A percentile compares a stretch with the other conserved stretches of the same genome.
phyloP scores from a whole-genome alignment of 2,888 invertebrate genomes.

The Heliconius cydno region DNA sequence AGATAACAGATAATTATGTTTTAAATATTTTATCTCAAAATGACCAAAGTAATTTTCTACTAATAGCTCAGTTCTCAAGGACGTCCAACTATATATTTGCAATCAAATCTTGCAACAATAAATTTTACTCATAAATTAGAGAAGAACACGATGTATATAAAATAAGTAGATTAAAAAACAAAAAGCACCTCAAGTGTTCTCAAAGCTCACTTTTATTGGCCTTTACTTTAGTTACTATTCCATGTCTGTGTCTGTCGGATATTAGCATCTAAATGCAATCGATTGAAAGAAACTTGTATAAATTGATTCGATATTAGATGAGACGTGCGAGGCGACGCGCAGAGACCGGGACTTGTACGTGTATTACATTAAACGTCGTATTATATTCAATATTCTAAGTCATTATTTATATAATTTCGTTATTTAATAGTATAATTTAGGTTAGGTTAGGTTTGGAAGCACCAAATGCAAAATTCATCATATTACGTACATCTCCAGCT shows the following conservation, averaged over 20 bases:
- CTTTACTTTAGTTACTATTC: neutral
- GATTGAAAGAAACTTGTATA: neutral
- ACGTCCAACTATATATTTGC: too few species aligned
- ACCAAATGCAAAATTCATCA: too few species aligned
- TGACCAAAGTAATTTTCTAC: neutral
- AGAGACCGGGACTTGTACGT: too few species aligned
- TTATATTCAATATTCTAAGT: too few species aligned
- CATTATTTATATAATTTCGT: too few species aligned
- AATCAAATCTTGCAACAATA: too few species aligned
- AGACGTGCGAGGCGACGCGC: neutral
- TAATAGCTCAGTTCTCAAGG: too few species aligned
- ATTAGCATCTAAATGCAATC: slow-evolving; percentile 12
- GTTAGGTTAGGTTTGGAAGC: too few species aligned
- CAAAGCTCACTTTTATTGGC: neutral
- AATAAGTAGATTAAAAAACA: neutral
- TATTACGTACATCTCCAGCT: too few species aligned
- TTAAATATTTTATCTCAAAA: neutral
- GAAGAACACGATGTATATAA: neutral
- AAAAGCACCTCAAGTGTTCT: neutral
- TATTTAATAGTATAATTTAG: too few species aligned
- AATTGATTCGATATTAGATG: neutral
- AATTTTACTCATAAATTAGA: neutral
- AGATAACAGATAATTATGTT: neutral
- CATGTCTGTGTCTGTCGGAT: neutral
- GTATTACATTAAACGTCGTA: too few species aligned